Conservation (phyloP, 1,140 invertebrate genomes). For the Pentalonia nigronervosa region DNA sequence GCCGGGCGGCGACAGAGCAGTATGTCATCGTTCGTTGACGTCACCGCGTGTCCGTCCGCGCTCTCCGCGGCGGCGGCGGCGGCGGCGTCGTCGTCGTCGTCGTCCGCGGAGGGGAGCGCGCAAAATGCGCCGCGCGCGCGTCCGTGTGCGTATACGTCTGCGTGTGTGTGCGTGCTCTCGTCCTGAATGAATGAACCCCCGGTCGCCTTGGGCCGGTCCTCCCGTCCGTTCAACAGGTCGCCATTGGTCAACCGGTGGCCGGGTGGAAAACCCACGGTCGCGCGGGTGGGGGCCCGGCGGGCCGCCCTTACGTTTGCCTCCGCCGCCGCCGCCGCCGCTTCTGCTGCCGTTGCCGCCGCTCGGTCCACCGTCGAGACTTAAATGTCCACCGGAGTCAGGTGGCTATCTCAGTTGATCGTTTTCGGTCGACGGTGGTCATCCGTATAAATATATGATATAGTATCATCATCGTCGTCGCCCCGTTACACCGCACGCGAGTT, state of each 20-base stretch:
- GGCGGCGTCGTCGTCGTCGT: slow-evolving; percentile 10
- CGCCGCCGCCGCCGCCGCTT: background rate
- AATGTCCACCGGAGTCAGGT: slow-evolving; percentile 58
- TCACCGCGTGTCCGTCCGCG: slow-evolving; percentile 41
- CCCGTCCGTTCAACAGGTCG: slow-evolving; percentile 39
- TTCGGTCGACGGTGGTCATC: slow-evolving; percentile 54
- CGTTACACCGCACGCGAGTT: background rate
- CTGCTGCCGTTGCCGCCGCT: slow-evolving; percentile 34
- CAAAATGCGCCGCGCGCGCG: background rate
- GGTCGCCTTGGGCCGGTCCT: slow-evolving; percentile 48
- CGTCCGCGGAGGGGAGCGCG: slow-evolving; percentile 31
- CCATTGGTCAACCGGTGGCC: slow-evolving; percentile 54
- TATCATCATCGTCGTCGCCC: background rate
- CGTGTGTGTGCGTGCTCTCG: background rate
- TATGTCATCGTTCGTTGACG: slow-evolving; percentile 54
- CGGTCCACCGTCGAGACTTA: slow-evolving; percentile 55
- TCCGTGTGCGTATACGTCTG: background rate
- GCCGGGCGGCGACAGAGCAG: slow-evolving; percentile 10
- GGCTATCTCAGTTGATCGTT: slow-evolving; percentile 58
- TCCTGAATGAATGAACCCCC: slow-evolving; percentile 48
- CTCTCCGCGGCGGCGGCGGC: background rate
- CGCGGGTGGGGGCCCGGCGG: slow-evolving; percentile 52
- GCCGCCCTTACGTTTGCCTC: slow-evolving; percentile 51
- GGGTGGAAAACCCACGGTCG: slow-evolving; percentile 53
- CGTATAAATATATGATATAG: background rate